phyloP scores from a whole-genome alignment of 1,140 invertebrate species.

The Leucophenga varia region DNA sequence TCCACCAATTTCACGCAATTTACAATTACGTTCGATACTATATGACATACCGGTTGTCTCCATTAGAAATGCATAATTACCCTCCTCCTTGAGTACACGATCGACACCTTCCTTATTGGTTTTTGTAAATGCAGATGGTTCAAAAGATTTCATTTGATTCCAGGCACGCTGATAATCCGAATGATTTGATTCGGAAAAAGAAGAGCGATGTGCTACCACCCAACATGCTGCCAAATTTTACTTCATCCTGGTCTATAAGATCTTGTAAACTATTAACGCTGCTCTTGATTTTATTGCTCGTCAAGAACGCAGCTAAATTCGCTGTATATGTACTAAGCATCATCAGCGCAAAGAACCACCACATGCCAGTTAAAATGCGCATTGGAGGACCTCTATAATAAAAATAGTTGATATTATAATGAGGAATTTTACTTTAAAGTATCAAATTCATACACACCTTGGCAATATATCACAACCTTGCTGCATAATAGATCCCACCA shows the following conservation, averaged over 20 bases:
- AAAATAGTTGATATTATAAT: neutral
- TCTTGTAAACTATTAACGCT: slow-evolving; percentile 85
- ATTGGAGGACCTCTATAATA: slow-evolving; percentile 74
- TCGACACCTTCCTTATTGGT: slow-evolving; percentile 83
- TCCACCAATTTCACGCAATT: slow-evolving; percentile 75
- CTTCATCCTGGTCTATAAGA: slow-evolving; percentile 82
- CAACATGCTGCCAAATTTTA: slow-evolving; percentile 78
- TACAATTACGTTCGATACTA: slow-evolving; percentile 72
- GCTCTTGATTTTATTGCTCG: slow-evolving; percentile 78
- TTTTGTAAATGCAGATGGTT: slow-evolving; percentile 79
- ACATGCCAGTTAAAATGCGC: slow-evolving; percentile 79
- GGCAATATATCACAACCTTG: slow-evolving; percentile 80
- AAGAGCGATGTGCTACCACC: slow-evolving; percentile 72
- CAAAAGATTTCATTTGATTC: slow-evolving; percentile 78
- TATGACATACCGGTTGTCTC: slow-evolving; percentile 82
- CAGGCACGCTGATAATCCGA: slow-evolving; percentile 73
- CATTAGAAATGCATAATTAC: slow-evolving; percentile 80
- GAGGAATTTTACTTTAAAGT: slow-evolving; percentile 24
- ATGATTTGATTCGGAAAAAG: slow-evolving; percentile 65
- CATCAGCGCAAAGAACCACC: slow-evolving; percentile 96
- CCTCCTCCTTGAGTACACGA: slow-evolving; percentile 68
- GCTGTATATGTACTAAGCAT: slow-evolving; percentile 96
- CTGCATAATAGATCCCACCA: slow-evolving; percentile 79
- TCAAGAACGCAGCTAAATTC: slow-evolving; percentile 92
- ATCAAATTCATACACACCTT: slow-evolving; percentile 62